These are phyloP conservation scores for Caenorhabditis sulstoni DNA, from an alignment of 2,888 invertebrate species.

Conservation along the genomic window DNA sequence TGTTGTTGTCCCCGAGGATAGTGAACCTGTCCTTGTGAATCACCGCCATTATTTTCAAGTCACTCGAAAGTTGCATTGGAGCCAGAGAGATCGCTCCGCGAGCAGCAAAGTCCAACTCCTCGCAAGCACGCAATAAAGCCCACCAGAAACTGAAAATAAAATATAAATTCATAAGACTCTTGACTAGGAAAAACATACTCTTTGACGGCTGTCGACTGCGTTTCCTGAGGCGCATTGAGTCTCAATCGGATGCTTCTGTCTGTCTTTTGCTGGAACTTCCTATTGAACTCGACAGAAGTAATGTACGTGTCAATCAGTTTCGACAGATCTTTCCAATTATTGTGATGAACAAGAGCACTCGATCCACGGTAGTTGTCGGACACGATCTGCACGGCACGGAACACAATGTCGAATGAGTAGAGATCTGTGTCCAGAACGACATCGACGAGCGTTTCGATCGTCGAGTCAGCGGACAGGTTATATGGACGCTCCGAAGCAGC, in stretches of 20 bases:
- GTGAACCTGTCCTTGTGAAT: slow-evolving; percentile 48
- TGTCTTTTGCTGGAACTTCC: slow-evolving; percentile 50
- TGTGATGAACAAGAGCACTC: slow-evolving; percentile 23
- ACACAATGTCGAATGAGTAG: slow-evolving; percentile 74
- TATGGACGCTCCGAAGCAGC: slow-evolving; percentile 12
- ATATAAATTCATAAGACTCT: neutral
- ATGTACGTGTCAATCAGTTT: slow-evolving; percentile 59
- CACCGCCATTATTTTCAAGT: slow-evolving; percentile 48
- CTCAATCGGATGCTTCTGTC: slow-evolving; percentile 51
- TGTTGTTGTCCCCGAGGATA: slow-evolving; percentile 49
- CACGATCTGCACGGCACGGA: slow-evolving; percentile 74
- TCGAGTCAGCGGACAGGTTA: slow-evolving; percentile 49
- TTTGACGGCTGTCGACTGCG: slow-evolving; percentile 18
- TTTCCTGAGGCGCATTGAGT: slow-evolving; percentile 44
- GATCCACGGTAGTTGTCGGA: slow-evolving; percentile 51
- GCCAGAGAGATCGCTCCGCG: slow-evolving; percentile 41
- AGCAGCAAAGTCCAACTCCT: slow-evolving; percentile 57
- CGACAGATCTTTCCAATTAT: slow-evolving; percentile 58
- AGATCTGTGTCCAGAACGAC: slow-evolving; percentile 71
- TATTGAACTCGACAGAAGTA: slow-evolving; percentile 47
- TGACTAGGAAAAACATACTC: slow-evolving; percentile 17
- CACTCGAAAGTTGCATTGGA: slow-evolving; percentile 43
- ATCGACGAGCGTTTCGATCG: slow-evolving; percentile 48
- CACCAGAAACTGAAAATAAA: slow-evolving; percentile 54
- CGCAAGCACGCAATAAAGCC: slow-evolving; percentile 56